These are phyloP conservation scores for Saturnia pavonia DNA, from an alignment of 2,888 invertebrate species.

Conservation along the genomic window DNA sequence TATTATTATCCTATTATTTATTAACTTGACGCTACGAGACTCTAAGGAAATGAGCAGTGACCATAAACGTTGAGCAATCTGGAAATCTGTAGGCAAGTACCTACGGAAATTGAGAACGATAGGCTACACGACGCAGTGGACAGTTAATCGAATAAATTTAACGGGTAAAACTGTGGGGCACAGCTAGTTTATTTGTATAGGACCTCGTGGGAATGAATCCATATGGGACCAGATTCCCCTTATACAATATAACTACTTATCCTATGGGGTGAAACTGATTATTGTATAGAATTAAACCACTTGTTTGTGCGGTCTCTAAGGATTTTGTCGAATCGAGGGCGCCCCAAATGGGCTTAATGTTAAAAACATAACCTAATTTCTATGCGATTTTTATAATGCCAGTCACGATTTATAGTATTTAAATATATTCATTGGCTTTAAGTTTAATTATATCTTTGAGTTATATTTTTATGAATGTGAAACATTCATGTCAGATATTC, in stretches of 20 bases:
- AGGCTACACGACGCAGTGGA: too few relatives aligned
- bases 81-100: too few relatives aligned
- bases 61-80: too few relatives aligned
- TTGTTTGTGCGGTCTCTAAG: slow-evolving; percentile 14
- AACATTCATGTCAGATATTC: neutral
- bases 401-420: neutral
- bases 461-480: neutral
- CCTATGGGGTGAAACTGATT: neutral
- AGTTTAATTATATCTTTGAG: neutral
- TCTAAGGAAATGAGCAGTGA: too few relatives aligned
- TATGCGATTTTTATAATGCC: slow-evolving; percentile 1
- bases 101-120: too few relatives aligned
- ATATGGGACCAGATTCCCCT: neutral
- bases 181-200: neutral
- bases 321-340: slow-evolving; percentile 20
- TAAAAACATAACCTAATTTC: neutral
- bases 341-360: neutral
- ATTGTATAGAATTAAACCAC: slow-evolving; percentile 12
- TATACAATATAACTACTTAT: slow-evolving; percentile 12
- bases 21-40: too few relatives aligned
- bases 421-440: neutral
- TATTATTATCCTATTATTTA: too few relatives aligned
- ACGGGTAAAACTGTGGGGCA: too few relatives aligned
- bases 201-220: slow-evolving; percentile 6
- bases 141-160: too few relatives aligned